A percentile compares a stretch with the other conserved stretches of the same genome.
These are phyloP conservation scores for Galaxias olidus DNA, from an alignment of 2,797 vertebrate genomes.

Conservation along the genomic window DNA sequence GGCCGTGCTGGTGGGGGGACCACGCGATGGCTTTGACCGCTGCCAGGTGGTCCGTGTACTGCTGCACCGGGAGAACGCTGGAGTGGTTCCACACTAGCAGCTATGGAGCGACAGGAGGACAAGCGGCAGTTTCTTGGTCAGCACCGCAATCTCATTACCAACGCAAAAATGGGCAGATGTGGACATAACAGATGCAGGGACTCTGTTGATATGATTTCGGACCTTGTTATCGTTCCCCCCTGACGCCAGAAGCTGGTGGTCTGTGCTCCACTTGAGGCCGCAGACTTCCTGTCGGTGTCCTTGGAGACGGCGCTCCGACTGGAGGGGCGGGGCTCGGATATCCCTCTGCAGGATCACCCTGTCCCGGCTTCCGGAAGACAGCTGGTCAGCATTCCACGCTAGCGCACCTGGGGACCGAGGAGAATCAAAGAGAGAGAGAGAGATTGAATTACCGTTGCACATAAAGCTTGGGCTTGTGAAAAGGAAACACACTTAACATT, in stretches of 20 bases:
- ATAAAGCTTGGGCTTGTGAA: not conserved
- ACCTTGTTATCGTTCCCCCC: constrained; percentile 99
- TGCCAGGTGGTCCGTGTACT: constrained; percentile 96
- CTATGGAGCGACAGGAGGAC: constrained; percentile 57
- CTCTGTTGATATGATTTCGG: too few relatives aligned
- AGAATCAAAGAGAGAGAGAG: not conserved
- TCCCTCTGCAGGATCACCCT: constrained; percentile 96
- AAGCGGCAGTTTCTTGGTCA: not conserved
- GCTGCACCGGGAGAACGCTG: constrained; percentile 91
- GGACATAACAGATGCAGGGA: too few relatives aligned
- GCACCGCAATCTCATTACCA: not conserved
- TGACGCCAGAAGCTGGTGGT: constrained; percentile 97
- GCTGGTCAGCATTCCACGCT: constrained; percentile 97
- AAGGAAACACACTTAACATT: too few relatives aligned
- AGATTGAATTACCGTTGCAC: not conserved
- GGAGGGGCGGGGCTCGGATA: constrained; percentile 90
- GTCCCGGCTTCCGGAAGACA: constrained; percentile 95
- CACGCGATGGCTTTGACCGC: constrained; percentile 98
- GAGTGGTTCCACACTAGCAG: constrained; percentile 98
- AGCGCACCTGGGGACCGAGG: constrained; percentile 81
- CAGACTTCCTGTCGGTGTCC: constrained; percentile 98
- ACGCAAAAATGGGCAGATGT: not conserved
- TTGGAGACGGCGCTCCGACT: constrained; percentile 95
- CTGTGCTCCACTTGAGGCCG: constrained; percentile 97
- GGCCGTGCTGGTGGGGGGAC: constrained; percentile 97